phyloP scores from a whole-genome alignment of 2,797 vertebrate species.

The Halcyon badia region DNA sequence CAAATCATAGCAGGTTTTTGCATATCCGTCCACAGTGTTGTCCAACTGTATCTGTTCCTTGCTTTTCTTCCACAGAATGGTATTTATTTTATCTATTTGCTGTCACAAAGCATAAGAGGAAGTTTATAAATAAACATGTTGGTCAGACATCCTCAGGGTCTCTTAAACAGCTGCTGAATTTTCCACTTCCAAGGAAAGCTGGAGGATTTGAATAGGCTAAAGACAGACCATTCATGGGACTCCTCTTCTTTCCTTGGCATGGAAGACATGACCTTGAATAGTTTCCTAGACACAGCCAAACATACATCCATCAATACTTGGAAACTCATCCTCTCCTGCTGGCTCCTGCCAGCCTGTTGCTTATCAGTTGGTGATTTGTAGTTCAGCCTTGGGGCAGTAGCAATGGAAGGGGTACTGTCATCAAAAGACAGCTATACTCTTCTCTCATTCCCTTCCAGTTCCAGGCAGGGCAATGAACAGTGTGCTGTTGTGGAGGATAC shows the following conservation, averaged over 20 bases:
- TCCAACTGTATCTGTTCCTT: background rate
- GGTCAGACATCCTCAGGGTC: background rate
- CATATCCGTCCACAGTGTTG: background rate
- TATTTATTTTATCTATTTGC: background rate
- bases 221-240: background rate
- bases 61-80: background rate
- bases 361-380: background rate
- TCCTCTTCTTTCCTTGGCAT: background rate
- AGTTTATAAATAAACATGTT: background rate
- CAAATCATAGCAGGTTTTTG: conserved; percentile 11
- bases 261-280: background rate
- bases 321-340: background rate
- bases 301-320: background rate
- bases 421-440: too few relatives aligned
- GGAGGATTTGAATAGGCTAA: background rate
- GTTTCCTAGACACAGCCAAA: background rate
- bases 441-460: background rate
- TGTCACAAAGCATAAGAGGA: background rate
- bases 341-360: background rate
- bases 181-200: conserved; percentile 13
- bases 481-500: background rate
- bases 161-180: conserved; percentile 9
- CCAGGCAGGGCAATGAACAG: background rate
- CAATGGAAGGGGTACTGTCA: background rate
- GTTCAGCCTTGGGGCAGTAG: background rate